Conservation (phyloP, 2,797 vertebrate species). For the Enteromius afrohamiltoni region DNA sequence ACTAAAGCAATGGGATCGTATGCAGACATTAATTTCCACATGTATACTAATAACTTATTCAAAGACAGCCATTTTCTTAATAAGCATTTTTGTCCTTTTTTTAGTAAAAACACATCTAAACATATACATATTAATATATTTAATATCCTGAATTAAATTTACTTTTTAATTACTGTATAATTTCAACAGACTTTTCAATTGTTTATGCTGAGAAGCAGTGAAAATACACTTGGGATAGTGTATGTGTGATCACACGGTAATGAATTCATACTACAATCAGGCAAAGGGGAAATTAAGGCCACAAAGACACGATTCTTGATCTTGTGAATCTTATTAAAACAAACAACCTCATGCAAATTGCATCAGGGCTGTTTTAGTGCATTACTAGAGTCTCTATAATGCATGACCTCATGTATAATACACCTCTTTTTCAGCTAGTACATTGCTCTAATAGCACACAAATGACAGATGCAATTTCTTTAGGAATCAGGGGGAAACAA, state of each 20-base stretch:
- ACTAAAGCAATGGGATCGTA: neutral
- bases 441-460: neutral
- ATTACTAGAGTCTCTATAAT: constrained; percentile 56
- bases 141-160: neutral
- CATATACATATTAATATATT: neutral
- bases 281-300: constrained; percentile 34
- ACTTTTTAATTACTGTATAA: neutral
- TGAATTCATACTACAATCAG: constrained; percentile 23
- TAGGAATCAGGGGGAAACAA: neutral
- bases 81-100: neutral
- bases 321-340: constrained; percentile 49
- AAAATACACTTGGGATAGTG: neutral
- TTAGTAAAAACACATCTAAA: neutral
- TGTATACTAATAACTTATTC: neutral
- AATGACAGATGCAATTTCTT: constrained; percentile 24
- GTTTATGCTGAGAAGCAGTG: neutral
- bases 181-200: neutral
- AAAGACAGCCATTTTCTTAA: neutral
- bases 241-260: neutral
- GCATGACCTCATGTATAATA: constrained; percentile 55
- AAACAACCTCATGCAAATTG: constrained; percentile 56
- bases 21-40: neutral
- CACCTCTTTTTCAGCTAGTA: constrained; percentile 50
- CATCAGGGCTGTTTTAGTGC: constrained; percentile 39
- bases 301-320: constrained; percentile 47